Percentiles rank a stretch among this genome's conserved stretches.
phyloP scores from a whole-genome alignment of 2,797 vertebrate species.

The Enteromius treurensis region DNA sequence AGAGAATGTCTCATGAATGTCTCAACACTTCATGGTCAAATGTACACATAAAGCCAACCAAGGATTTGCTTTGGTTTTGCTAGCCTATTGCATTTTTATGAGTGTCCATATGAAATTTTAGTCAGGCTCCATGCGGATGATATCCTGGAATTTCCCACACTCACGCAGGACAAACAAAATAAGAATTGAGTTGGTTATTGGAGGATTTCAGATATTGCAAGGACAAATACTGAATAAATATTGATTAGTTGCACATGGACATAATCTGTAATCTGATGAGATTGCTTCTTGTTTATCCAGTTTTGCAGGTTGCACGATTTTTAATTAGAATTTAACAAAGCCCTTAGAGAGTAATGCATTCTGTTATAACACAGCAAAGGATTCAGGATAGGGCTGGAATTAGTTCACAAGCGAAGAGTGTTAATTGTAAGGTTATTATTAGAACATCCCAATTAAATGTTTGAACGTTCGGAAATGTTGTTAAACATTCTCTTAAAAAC shows the following conservation, averaged over 20 bases:
- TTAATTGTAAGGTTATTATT: slow-evolving; percentile 32
- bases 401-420: neutral
- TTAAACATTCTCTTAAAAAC: slow-evolving; percentile 17
- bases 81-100: slow-evolving; percentile 37
- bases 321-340: slow-evolving; percentile 24
- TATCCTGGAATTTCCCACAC: slow-evolving; percentile 17
- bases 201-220: slow-evolving; percentile 33
- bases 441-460: slow-evolving; percentile 26
- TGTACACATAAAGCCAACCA: slow-evolving; percentile 28
- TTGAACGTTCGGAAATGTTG: slow-evolving; percentile 26
- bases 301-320: slow-evolving; percentile 4
- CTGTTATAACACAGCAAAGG: neutral
- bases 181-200: neutral
- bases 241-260: slow-evolving; percentile 18
- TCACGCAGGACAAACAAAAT: slow-evolving; percentile 40
- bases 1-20: slow-evolving; percentile 35
- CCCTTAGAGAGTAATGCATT: neutral
- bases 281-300: slow-evolving; percentile 10
- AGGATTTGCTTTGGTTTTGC: slow-evolving; percentile 33
- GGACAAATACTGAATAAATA: slow-evolving; percentile 46
- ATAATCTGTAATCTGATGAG: slow-evolving; percentile 1
- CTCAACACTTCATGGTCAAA: slow-evolving; percentile 27
- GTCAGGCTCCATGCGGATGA: slow-evolving; percentile 22
- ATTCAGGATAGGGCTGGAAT: neutral
- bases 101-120: slow-evolving; percentile 44